These are phyloP conservation scores for Silurus asotus DNA, from an alignment of 2,113 vertebrate species.

Conservation along the genomic window DNA sequence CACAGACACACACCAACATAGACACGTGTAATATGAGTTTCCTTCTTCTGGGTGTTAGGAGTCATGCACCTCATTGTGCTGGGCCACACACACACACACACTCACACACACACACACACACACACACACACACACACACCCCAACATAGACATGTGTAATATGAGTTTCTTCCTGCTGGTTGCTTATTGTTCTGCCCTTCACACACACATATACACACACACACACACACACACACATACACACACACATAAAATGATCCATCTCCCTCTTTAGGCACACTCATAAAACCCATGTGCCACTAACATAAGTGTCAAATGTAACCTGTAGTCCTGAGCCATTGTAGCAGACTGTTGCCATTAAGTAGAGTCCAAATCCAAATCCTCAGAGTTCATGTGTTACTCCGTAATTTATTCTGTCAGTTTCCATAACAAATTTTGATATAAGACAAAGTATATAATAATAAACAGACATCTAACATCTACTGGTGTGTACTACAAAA, in stretches of 20 bases:
- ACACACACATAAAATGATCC: not conserved
- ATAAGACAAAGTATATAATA: not conserved
- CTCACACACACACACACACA: not conserved
- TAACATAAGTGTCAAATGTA: not conserved
- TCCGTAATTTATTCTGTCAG: no score
- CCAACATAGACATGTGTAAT: constrained; percentile 50
- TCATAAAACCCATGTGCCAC: not conserved
- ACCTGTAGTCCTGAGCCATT: no score
- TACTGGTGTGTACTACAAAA: not conserved
- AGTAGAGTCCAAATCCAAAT: no score
- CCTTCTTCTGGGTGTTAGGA: not conserved
- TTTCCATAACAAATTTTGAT: not conserved
- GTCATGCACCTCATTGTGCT: not conserved
- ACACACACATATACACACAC: not conserved
- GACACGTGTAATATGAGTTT: constrained; percentile 52
- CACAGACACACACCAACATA: constrained; percentile 21
- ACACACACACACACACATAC: not conserved
- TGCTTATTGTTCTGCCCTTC: not conserved
- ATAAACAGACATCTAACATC: not conserved
- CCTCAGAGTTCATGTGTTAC: no score
- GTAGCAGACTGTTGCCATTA: no score
- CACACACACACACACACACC: not conserved
- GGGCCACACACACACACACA: not conserved
- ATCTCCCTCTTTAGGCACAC: no score
- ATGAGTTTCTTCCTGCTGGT: not conserved